A percentile compares a stretch with the other conserved stretches of the same genome.
Evolutionary conservation across 2,113 vertebrate species (phyloP).

Genomic region (Labeo rohita): DNA sequence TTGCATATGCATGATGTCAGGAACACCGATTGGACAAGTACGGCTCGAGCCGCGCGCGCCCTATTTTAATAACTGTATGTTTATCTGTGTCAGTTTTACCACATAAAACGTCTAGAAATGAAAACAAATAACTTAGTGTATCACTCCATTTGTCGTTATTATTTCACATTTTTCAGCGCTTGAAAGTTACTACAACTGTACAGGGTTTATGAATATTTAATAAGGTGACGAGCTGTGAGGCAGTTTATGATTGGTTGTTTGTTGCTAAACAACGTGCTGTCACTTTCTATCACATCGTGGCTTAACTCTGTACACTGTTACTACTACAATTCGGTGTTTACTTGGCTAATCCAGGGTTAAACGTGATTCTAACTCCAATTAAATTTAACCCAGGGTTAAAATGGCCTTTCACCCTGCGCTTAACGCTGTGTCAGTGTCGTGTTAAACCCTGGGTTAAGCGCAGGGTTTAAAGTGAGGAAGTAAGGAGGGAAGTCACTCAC

Average conservation of each 20-base stretch:
- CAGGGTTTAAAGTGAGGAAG: neutral
- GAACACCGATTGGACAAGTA: slow-evolving; percentile 2
- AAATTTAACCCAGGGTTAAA: neutral
- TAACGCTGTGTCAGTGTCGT: neutral
- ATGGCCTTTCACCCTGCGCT: neutral
- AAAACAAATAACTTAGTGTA: neutral
- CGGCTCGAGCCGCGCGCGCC: neutral
- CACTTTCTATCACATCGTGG: neutral
- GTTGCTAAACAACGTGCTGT: neutral
- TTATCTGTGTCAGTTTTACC: neutral
- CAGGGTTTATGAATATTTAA: neutral
- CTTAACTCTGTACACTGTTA: neutral
- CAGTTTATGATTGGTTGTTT: slow-evolving; percentile 23
- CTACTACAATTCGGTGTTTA: neutral
- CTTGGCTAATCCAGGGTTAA: neutral
- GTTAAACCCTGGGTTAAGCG: neutral
- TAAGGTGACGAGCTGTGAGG: neutral
- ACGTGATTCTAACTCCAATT: neutral
- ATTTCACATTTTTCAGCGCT: neutral
- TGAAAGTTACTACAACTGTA: neutral
- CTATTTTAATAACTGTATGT: neutral
- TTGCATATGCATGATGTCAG: neutral
- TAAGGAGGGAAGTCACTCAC: too few species aligned
- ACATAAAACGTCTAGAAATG: neutral
- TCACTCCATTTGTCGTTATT: neutral